Percentiles rank a stretch among this genome's conserved stretches.
phyloP scores from a whole-genome alignment of 2,888 invertebrate genomes.

The Drosophila paramelanica region DNA sequence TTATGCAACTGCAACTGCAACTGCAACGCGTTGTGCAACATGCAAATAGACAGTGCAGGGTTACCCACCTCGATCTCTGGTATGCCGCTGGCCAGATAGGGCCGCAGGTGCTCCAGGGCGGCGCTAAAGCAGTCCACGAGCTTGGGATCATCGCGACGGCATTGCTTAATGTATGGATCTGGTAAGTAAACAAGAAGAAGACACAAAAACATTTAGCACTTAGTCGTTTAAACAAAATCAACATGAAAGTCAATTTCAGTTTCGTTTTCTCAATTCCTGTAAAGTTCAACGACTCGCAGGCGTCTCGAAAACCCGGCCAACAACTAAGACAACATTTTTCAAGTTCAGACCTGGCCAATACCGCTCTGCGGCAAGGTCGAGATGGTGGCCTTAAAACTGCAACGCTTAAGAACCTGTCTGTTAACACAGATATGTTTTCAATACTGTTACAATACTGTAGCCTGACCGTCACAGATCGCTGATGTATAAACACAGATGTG shows the following conservation, averaged over 20 bases:
- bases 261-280: constrained; percentile 36
- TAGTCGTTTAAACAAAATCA: constrained; percentile 30
- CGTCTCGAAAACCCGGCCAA: constrained; percentile 17
- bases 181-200: constrained; percentile 16
- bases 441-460: constrained; percentile 28
- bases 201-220: constrained; percentile 32
- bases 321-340: constrained; percentile 3
- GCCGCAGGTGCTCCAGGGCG: constrained; percentile 87
- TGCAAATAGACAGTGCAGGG: constrained; percentile 8
- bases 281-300: constrained; percentile 67
- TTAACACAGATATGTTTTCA: constrained; percentile 7
- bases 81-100: constrained; percentile 87
- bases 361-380: constrained; percentile 46
- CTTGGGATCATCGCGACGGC: constrained; percentile 87
- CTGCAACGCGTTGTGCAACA: constrained; percentile 51
- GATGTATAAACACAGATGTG: constrained; percentile 13
- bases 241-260: constrained; percentile 5
- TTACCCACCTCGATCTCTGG: constrained; percentile 87
- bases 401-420: constrained; percentile 51
- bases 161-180: constrained; percentile 88
- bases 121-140: constrained; percentile 87
- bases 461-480: constrained; percentile 35
- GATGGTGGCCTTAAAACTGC: constrained; percentile 37
- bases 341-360: constrained; percentile 41
- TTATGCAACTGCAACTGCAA: constrained; percentile 64